phyloP scores from a whole-genome alignment of 2,797 vertebrate genomes.

The Scarus forsteni region DNA sequence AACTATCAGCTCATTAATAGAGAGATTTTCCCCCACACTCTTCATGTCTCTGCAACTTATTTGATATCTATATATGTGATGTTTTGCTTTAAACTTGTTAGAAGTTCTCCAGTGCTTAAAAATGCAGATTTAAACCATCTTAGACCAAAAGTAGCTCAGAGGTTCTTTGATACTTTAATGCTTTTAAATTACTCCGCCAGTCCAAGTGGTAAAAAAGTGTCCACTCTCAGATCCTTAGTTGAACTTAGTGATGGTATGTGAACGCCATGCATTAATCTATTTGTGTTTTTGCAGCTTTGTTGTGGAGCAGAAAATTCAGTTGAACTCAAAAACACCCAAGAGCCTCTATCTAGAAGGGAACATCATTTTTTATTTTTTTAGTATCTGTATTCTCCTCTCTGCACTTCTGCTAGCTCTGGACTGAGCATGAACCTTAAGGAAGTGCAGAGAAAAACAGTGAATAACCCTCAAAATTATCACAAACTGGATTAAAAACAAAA shows the following conservation, averaged over 20 bases:
- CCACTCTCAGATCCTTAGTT: conserved; percentile 1
- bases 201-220: background rate
- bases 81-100: conserved; percentile 16
- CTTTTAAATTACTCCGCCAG: conserved; percentile 15
- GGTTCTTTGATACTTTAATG: conserved; percentile 16
- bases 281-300: conserved; percentile 5
- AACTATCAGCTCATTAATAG: background rate
- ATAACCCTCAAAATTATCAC: conserved; percentile 51
- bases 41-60: background rate
- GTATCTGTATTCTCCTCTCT: conserved; percentile 34
- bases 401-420: conserved; percentile 33
- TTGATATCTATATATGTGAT: conserved; percentile 1
- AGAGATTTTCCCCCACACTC: conserved; percentile 12
- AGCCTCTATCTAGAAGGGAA: conserved; percentile 3
- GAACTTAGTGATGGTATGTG: background rate
- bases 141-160: conserved; percentile 12
- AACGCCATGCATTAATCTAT: background rate
- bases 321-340: background rate
- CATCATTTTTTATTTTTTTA: background rate
- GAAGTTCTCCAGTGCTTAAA: conserved; percentile 7
- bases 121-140: conserved; percentile 9
- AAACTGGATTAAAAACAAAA: conserved; percentile 47
- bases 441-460: conserved; percentile 38
- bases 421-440: conserved; percentile 29
- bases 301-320: conserved; percentile 1